A percentile compares a stretch with the other conserved stretches of the same genome.
These are phyloP conservation scores for Eilema griseolum DNA, from an alignment of 2,888 invertebrate genomes.

Conservation along the genomic window DNA sequence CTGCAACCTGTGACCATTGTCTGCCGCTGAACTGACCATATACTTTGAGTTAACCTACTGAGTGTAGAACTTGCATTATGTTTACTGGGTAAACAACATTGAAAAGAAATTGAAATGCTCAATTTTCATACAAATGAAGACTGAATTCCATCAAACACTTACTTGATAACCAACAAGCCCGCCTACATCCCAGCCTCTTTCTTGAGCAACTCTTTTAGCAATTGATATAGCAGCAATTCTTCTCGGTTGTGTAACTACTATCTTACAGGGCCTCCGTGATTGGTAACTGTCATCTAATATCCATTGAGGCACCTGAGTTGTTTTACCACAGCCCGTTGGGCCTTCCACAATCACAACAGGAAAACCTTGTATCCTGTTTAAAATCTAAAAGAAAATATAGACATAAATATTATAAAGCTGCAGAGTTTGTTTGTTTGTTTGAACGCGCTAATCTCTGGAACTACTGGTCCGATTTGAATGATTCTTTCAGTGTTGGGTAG, in stretches of 20 bases:
- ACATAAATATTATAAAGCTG: no score
- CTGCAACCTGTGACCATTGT: no score
- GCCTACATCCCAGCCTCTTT: slow-evolving; percentile 94
- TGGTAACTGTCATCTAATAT: slow-evolving; percentile 93
- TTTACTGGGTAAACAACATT: no score
- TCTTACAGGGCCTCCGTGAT: slow-evolving; percentile 91
- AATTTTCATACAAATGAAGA: neutral
- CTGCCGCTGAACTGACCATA: no score
- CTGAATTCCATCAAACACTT: neutral
- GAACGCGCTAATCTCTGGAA: no score
- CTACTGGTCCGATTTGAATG: no score
- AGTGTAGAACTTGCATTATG: no score
- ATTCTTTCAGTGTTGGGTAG: no score
- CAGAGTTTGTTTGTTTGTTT: no score
- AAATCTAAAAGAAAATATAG: slow-evolving; percentile 85
- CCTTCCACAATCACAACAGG: slow-evolving; percentile 95
- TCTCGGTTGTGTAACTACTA: slow-evolving; percentile 97
- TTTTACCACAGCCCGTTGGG: slow-evolving; percentile 98
- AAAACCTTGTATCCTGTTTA: slow-evolving; percentile 89
- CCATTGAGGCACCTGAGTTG: slow-evolving; percentile 95
- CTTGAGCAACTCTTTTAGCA: slow-evolving; percentile 93
- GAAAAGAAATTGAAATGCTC: neutral
- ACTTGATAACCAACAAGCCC: slow-evolving; percentile 96
- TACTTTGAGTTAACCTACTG: no score
- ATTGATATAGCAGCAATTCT: slow-evolving; percentile 97